Evolutionary conservation across 2,888 invertebrate genomes (phyloP).

Genomic region (Dinocampus coccinellae): DNA sequence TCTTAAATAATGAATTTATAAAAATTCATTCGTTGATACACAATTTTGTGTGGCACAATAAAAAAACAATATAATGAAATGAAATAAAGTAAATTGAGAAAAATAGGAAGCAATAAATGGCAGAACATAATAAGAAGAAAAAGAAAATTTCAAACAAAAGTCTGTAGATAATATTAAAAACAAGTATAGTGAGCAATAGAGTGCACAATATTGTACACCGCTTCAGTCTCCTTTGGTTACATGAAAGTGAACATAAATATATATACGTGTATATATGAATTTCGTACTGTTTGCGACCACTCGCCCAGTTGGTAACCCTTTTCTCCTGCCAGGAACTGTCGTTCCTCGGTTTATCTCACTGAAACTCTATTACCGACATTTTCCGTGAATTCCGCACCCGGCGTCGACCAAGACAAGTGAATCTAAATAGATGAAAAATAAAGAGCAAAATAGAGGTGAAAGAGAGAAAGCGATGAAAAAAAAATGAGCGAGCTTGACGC

Average conservation of each 20-base stretch:
- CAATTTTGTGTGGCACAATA: background rate
- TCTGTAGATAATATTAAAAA: constrained; percentile 13
- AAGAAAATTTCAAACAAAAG: background rate
- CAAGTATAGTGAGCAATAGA: background rate
- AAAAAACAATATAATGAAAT: constrained; percentile 2
- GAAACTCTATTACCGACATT: constrained; percentile 65
- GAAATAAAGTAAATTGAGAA: background rate
- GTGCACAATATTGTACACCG: background rate
- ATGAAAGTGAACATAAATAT: constrained; percentile 7
- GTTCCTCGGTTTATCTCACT: constrained; percentile 58
- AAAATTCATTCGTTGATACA: background rate
- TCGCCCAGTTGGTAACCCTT: constrained; percentile 49
- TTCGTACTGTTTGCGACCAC: constrained; percentile 7
- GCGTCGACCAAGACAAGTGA: constrained; percentile 18
- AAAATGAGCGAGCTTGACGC: constrained; percentile 55
- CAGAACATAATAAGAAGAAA: background rate
- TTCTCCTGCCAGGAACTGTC: constrained; percentile 23
- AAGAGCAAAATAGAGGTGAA: constrained; percentile 31
- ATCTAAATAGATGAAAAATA: background rate
- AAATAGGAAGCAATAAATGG: constrained; percentile 6
- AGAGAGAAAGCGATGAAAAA: constrained; percentile 34
- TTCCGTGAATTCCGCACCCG: constrained; percentile 47
- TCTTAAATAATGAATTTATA: no score
- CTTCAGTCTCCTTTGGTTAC: background rate
- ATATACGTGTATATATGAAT: background rate